Base-by-base conservation (phyloP, 2,113 vertebrate species). In the Cettia cetti region DNA sequence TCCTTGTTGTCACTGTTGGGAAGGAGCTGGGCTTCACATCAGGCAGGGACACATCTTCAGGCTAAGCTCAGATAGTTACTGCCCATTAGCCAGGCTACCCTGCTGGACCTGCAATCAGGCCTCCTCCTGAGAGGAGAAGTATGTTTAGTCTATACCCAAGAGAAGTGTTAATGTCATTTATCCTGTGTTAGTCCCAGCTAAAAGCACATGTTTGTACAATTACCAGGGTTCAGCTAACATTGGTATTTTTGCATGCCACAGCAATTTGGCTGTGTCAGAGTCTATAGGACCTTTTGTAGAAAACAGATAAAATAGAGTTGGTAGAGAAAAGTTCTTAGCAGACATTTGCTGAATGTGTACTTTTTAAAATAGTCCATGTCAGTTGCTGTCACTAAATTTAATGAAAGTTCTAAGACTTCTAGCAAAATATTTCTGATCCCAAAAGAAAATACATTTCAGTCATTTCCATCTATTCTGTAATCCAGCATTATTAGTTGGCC, bases 221-320 rank as follows among this genome's bases (percentile, higher is more conserved):
- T 63, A 90, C 89, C 50, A 78, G 56, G 60, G 52, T 91, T 94
- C 77, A 81, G 72, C 91, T 89, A 95, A 91, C 54, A 44, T 60
- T 93, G 69, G 89, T 93, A 66, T 93, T 96, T 96, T 83, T 84
- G 91, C 35, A 90, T 89, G 82, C 89, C 89, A 78, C 92, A 91
- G 92, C 60, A 94, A 81, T 82, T 90, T 94, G 91, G 86, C 90
- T 86, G 42, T 71, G 64, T 86, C 89, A 75, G 69, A 66, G 49
- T 47, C 68, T 78, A 44, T 27, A 66, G n/a, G 75, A 65, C 47
- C 30, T 82, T 81, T 81, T 95, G 91, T n/a, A 89, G 83, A 87
- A 91, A 92, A 54, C 45, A 92, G 85, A 94, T 93, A 89, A 95
- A 95, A 89, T 27, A 11, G 90, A 95, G 45, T 7, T 93, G 69